phyloP scores from a whole-genome alignment of 2,113 vertebrate species.

The Lonchura striata region DNA sequence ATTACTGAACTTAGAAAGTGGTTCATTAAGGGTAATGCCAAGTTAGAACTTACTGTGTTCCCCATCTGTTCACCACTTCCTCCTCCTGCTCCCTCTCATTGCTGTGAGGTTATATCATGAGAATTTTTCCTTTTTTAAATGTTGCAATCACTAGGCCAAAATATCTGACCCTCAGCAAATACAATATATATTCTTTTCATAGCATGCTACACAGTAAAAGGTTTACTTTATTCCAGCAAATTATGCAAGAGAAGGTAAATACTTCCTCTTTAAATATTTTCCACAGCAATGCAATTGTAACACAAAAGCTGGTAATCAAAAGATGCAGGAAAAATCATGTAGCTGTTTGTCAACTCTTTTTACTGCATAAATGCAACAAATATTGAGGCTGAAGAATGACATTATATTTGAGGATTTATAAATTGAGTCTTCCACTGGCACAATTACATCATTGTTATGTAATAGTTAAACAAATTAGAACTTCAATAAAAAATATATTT shows the following conservation, averaged over 20 bases:
- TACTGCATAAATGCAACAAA: background rate
- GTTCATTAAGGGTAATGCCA: background rate
- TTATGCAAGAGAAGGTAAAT: background rate
- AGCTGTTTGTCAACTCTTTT: background rate
- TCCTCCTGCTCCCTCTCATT: background rate
- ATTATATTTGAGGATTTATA: constrained; percentile 26
- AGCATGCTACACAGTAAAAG: background rate
- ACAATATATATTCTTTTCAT: background rate
- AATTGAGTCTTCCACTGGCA: background rate
- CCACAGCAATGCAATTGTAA: background rate
- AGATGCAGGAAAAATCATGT: background rate
- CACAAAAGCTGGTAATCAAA: constrained; percentile 21
- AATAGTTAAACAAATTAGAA: constrained; percentile 3
- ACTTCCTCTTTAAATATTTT: background rate
- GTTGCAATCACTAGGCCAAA: background rate
- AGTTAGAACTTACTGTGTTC: background rate
- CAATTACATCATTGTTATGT: background rate
- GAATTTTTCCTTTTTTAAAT: background rate
- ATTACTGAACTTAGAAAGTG: background rate
- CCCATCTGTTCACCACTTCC: background rate
- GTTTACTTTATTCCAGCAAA: background rate
- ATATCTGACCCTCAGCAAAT: background rate
- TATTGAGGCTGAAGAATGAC: background rate
- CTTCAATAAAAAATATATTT: background rate
- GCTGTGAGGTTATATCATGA: background rate